Percentiles rank a stretch among this genome's conserved stretches.
Conservation (phyloP, 2,113 vertebrate species). For the Phrynosoma blainvillii region DNA sequence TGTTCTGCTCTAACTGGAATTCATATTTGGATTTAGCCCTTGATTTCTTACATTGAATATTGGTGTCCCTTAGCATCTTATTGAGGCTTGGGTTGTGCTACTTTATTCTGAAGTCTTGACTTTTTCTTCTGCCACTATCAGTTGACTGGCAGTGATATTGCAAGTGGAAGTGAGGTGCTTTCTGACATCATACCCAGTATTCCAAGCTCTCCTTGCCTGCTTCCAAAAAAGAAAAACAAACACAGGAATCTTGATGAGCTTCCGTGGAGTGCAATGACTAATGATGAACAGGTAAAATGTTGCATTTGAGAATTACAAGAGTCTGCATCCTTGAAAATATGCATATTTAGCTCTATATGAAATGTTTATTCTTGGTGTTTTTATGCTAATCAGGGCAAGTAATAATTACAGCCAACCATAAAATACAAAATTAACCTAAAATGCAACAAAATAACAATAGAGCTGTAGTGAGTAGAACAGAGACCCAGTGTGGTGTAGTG, state of each 20-base stretch:
- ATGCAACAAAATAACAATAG: not conserved
- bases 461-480: not conserved
- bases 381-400: not conserved
- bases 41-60: not conserved
- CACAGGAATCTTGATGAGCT: conserved; percentile 96
- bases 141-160: conserved; percentile 96
- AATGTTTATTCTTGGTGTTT: not conserved
- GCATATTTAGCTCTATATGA: not conserved
- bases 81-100: not conserved
- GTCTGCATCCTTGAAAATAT: not conserved
- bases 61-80: not conserved
- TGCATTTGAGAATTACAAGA: not conserved
- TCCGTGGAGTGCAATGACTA: conserved; percentile 98
- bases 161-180: conserved; percentile 95
- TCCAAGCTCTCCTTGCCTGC: conserved; percentile 93
- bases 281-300: conserved; percentile 91
- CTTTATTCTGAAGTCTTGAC: conserved; percentile 44
- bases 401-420: not conserved
- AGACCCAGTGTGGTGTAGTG: too few species aligned
- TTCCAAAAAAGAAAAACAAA: conserved; percentile 93
- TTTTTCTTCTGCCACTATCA: conserved; percentile 65
- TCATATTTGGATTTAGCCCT: not conserved
- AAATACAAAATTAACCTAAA: not conserved
- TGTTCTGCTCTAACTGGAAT: too few species aligned
- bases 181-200: conserved; percentile 98